Evolutionary conservation across 2,113 vertebrate species (phyloP), one percentile per base, ranked within the genome.

Genomic region (Burhinus bistriatus): DNA sequence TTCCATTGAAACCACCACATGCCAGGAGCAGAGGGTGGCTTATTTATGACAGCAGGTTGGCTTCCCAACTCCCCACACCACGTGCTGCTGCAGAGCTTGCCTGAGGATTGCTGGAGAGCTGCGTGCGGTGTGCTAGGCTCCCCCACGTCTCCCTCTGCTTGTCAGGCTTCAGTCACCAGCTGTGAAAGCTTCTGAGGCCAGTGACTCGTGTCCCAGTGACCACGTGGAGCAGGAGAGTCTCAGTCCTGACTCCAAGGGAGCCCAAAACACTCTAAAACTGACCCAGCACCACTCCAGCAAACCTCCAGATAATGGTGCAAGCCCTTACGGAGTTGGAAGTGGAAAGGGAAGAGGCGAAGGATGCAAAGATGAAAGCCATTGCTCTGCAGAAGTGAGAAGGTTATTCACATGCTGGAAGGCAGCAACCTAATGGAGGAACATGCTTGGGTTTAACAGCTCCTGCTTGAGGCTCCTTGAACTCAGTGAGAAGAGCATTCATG

Each of bases 121-220:
- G 25, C 2, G 4, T 1, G 2, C 1, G 1, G 34, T 15, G 14
- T 59, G 32, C 55, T 0, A 0, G 22, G 26, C 69, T 64, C 27
- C 25, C 25, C 16, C 1, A 0, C 9, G 2, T 36, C 58, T 51
- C 52, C 65, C 15, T 51, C 59, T 36, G 65, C 32, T 34, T 38
- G 27, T 15, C 22, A 44, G 29, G 27, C 40, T 78, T 83, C 2
- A 0, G 30, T 32, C 7, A 3, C 42, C 44, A 38, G 61, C 59
- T 29, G 23, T 49, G 44, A 38, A 58, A 83, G 44, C 66, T 21
- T 29, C 34, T 55, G 38, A 80, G 57, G n/a, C 49, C 0, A 1
- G 23, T 49, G 83, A 11, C 47, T 84, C 4, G 3, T 21, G 34
- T 80, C 26, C 32, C 19, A 15, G 21, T 26, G 87, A 51, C 34